phyloP scores from a whole-genome alignment of 2,113 vertebrate genomes.

The Microcebus murinus region DNA sequence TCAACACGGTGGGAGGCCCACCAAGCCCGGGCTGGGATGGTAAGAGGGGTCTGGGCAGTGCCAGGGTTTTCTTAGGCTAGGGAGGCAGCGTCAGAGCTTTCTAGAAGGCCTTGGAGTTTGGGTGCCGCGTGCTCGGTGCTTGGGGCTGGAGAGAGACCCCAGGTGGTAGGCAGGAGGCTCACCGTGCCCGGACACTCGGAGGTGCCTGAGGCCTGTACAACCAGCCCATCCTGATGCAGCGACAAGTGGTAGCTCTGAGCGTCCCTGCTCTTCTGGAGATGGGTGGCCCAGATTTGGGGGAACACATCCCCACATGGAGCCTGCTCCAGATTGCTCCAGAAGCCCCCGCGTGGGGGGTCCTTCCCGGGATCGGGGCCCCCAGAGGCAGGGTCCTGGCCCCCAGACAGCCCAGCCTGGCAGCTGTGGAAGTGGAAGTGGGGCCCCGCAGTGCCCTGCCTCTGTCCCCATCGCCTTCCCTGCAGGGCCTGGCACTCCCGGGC shows the following conservation, averaged over 20 bases:
- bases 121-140: neutral
- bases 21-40: neutral
- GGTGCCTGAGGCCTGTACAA: neutral
- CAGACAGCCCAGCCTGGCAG: constrained; percentile 47
- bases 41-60: neutral
- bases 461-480: neutral
- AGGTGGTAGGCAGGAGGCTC: neutral
- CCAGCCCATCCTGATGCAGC: neutral
- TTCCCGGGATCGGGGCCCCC: constrained; percentile 25
- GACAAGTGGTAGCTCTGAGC: neutral
- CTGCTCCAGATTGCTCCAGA: neutral
- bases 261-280: neutral
- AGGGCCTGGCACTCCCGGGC: neutral
- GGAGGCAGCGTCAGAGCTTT: neutral
- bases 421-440: neutral
- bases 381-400: neutral
- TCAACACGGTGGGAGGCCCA: constrained; percentile 54
- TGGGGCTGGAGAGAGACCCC: neutral
- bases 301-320: neutral
- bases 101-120: neutral
- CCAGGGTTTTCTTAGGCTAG: constrained; percentile 39
- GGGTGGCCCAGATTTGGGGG: neutral
- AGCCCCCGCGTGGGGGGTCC: neutral
- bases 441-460: neutral
- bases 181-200: neutral